A percentile compares a stretch with the other conserved stretches of the same genome.
These are phyloP conservation scores for Gracilinanus agilis DNA, from an alignment of 2,113 vertebrate genomes.

Conservation along the genomic window DNA sequence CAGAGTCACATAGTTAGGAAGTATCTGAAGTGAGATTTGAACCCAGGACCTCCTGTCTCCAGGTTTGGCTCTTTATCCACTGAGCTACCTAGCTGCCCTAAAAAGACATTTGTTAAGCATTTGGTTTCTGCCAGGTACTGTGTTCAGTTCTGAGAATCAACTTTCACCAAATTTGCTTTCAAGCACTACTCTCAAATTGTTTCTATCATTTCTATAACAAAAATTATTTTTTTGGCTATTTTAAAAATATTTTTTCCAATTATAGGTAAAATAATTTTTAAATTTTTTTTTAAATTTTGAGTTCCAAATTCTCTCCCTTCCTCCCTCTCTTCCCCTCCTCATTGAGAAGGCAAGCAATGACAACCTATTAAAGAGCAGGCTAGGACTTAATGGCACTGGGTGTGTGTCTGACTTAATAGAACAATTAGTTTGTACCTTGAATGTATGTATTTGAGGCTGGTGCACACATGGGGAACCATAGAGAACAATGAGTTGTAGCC, in stretches of 20 bases:
- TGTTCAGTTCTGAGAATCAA: background rate
- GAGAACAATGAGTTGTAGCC: background rate
- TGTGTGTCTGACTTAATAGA: background rate
- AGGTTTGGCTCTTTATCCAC: too few species aligned
- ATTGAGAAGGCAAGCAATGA: too few species aligned
- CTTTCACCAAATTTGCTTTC: background rate
- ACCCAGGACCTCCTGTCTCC: too few species aligned
- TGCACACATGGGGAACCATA: background rate
- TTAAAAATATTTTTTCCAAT: too few species aligned
- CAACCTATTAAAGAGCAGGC: background rate
- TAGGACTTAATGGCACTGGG: background rate
- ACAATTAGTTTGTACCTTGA: background rate
- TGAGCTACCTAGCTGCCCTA: background rate
- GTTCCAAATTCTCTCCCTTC: too few species aligned
- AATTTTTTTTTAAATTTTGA: too few species aligned
- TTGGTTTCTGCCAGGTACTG: background rate
- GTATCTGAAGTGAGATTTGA: too few species aligned
- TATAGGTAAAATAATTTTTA: too few species aligned
- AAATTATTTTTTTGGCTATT: background rate
- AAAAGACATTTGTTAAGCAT: background rate
- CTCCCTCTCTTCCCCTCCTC: too few species aligned
- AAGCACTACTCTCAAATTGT: background rate
- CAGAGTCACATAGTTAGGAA: too few species aligned
- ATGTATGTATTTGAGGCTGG: background rate
- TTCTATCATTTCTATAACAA: background rate